Evolutionary conservation across 92 coral and sea anemone genomes (phyloP), one percentile per base, ranked within the genome.

Genomic region (Desmophyllum pertusum): DNA sequence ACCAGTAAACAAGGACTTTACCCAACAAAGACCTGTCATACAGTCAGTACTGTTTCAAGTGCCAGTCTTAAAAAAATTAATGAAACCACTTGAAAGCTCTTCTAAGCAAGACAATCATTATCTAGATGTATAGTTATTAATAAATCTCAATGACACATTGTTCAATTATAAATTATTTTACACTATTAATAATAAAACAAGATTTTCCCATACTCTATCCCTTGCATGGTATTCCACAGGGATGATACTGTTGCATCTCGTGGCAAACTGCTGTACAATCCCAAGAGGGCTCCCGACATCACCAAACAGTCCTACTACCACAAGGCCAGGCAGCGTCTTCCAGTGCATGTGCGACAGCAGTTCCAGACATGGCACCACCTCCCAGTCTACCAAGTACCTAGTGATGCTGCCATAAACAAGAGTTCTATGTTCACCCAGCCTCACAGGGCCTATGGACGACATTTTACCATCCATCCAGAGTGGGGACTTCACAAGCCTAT

Each of bases 281-380:
- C 93, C 39, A 87, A 84, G 69, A 87, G 92, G 85, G 78, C 88
- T 45, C 98, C 98, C 36, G 90, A 94, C 89, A 76, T 94, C 8
- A 62, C 88, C 39, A 84, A 89, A 78, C 89, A 84, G 8, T 94
- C 98, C 3, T 85, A 83, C 62, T 89, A 92, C 84, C 87, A 87
- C 73, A 76, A 91, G 83, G 70, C 89, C 63, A 73, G 70, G 53
- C 83, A 80, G 83, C 81, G 90, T 0, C 85, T 91, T 31, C 92
- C 93, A 57, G 78, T 82, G 31, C 80, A 90, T 62, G 86, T 92
- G 41, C 87, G 92, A 3, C 98, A 91, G 71, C 89, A 93, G 77
- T 92, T 86, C 87, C 95, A 96, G 86, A 96, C 99, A 21, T 96
- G 99, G 99, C 99, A 96, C 73, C 99, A 94, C 75, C 85, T 96